phyloP scores from a whole-genome alignment of 2,113 vertebrate genomes.

The Melozone crissalis region DNA sequence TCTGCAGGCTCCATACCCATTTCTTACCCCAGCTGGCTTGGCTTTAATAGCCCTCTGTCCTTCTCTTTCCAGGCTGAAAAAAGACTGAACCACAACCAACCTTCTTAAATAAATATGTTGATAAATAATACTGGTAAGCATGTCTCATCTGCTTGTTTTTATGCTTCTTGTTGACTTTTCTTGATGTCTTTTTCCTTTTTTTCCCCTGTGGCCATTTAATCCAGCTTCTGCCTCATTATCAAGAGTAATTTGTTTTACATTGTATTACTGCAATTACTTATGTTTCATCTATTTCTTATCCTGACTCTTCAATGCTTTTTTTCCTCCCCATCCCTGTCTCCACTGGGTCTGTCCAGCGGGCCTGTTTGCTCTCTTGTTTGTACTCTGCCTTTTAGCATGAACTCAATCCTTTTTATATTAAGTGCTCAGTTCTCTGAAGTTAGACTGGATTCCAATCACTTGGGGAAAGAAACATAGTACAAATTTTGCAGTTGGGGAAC shows the following conservation, averaged over 20 bases:
- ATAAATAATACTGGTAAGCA: not conserved
- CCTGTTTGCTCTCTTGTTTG: not conserved
- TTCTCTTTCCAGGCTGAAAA: not conserved
- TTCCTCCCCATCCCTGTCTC: not conserved
- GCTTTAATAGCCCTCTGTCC: not conserved
- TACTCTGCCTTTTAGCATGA: not conserved
- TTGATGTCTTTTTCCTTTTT: not conserved
- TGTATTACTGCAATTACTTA: not conserved
- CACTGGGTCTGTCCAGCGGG: not conserved
- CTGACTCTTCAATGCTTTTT: not conserved
- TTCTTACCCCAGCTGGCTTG: not conserved
- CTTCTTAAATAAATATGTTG: not conserved
- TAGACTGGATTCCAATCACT: not conserved
- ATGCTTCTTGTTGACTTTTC: not conserved
- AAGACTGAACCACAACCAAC: not conserved
- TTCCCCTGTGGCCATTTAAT: not conserved
- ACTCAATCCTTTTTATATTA: fast-evolving
- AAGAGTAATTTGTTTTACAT: not conserved
- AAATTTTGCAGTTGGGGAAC: not conserved
- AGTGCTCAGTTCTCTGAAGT: not conserved
- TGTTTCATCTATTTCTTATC: not conserved
- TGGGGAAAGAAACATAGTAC: not conserved
- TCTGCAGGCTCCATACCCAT: not conserved
- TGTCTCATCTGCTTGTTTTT: not conserved
- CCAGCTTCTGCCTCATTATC: not conserved